Evolutionary conservation across 2,113 vertebrate genomes (phyloP), one percentile per base, ranked within the genome.

Genomic region (Trematomus loennbergii): DNA sequence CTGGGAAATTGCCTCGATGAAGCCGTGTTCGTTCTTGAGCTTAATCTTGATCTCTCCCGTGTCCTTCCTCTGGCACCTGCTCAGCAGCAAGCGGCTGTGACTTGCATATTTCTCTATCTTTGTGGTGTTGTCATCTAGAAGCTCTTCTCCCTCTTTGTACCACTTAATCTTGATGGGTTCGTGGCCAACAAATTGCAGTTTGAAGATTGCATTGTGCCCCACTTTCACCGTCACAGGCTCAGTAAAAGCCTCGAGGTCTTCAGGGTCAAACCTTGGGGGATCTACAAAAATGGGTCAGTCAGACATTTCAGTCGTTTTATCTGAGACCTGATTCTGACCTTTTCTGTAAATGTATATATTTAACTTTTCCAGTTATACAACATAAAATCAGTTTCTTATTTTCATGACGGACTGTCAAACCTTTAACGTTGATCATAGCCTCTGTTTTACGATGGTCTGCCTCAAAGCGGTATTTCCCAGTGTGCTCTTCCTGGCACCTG

Each of bases 391-490:
- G 58, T 16, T n/a, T 6, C 61, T 50, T 46, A 8, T 11, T 45
- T 16, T 8, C 40, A 33, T 50, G 22, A 55, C 1, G 53, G 65
- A 68, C 48, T 25, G 16, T 89, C 82, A 77, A 84, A 97, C 96
- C 95, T 82, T 92, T 81, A 66, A 96, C 66, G 1, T 66, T 91
- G 81, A 96, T 68, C 12, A 88, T 89, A 4, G 96, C 95, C 70
- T 95, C 90, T 1, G 94, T 96, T 90, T 93, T 95, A 61, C 94
- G 93, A 72, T 92, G 90, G 45, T 96, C 95, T 12, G 94, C 95
- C 78, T 95, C 95, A 90, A 97, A 98, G 29, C 92, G 94, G 55
- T 97, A 97, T 90, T 91, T 97, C 53, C 97, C 97, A 45, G 95
- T 91, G 73, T 96, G 93, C 25, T 92, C 88, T 22, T 95, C 96